These are phyloP conservation scores for Tricholauxania praeusta DNA, from an alignment of 2,888 invertebrate species.

Conservation along the genomic window DNA sequence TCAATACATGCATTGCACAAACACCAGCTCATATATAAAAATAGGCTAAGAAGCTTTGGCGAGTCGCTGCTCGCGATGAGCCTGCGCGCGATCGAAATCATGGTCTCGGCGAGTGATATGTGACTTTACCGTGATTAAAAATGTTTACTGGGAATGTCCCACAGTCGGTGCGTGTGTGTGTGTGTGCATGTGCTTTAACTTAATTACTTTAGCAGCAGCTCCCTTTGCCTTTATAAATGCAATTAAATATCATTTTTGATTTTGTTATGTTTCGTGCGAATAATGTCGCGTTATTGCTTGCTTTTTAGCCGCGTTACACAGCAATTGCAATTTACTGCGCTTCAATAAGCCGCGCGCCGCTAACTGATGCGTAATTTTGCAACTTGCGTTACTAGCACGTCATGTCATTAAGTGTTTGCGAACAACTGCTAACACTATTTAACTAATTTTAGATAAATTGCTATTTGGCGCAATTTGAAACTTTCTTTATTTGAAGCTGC, in stretches of 20 bases:
- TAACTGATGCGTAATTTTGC: slow-evolving; percentile 14
- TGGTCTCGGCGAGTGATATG: too few species aligned
- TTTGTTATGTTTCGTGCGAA: not conserved
- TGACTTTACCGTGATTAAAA: too few species aligned
- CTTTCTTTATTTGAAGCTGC: too few species aligned
- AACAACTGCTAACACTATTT: too few species aligned
- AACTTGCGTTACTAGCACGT: not conserved
- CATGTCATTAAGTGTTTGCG: not conserved
- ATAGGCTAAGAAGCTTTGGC: too few species aligned
- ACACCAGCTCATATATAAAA: too few species aligned
- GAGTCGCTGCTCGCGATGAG: too few species aligned
- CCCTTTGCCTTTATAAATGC: slow-evolving; percentile 14
- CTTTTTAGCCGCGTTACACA: slow-evolving; percentile 1
- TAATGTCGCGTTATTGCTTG: not conserved
- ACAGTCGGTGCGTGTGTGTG: not conserved
- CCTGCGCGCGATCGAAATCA: too few species aligned
- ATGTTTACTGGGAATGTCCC: too few species aligned
- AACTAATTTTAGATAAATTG: too few species aligned
- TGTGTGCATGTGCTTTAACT: slow-evolving; percentile 8
- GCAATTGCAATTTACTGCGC: slow-evolving; percentile 1
- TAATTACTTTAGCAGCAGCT: slow-evolving; percentile 13
- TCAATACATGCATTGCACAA: too few species aligned
- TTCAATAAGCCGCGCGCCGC: slow-evolving; percentile 6
- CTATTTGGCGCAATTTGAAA: too few species aligned
- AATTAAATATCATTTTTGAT: slow-evolving; percentile 15